These are phyloP conservation scores for Cephalophus harveyi DNA, from an alignment of 2,113 vertebrate species.

Conservation along the genomic window DNA sequence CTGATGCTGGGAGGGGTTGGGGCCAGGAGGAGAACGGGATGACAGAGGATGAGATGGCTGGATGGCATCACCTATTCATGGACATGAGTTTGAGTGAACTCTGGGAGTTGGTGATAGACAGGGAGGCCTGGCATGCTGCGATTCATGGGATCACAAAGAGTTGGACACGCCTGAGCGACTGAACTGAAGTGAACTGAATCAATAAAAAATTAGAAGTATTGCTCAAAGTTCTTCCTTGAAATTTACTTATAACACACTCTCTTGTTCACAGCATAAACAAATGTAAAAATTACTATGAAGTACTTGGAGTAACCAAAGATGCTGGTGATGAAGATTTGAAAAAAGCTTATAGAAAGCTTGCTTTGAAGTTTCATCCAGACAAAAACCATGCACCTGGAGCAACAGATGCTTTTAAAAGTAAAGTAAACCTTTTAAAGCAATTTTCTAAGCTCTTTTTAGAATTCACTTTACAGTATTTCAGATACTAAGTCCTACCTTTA, in stretches of 20 bases:
- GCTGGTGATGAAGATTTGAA: constrained; percentile 96
- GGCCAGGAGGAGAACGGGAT: too few relatives aligned
- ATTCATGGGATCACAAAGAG: too few relatives aligned
- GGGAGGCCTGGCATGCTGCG: too few relatives aligned
- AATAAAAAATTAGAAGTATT: not conserved
- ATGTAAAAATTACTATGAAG: constrained; percentile 97
- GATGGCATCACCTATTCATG: too few relatives aligned
- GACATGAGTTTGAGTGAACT: too few relatives aligned
- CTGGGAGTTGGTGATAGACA: too few relatives aligned
- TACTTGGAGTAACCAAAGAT: constrained; percentile 93
- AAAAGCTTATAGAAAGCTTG: constrained; percentile 96
- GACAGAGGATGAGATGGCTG: too few relatives aligned
- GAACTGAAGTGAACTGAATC: not conserved
- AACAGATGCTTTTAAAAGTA: constrained; percentile 99
- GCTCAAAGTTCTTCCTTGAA: constrained; percentile 8
- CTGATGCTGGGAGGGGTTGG: too few relatives aligned
- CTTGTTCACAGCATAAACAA: constrained; percentile 91
- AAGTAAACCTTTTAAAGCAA: constrained; percentile 66
- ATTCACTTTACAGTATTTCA: not conserved
- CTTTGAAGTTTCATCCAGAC: constrained; percentile 97
- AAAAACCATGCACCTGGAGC: constrained; percentile 98
- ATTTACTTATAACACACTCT: constrained; percentile 35
- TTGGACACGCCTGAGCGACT: too few relatives aligned
- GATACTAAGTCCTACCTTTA: constrained; percentile 17
- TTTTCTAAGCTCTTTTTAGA: constrained; percentile 29